Conservation (phyloP, 2,888 invertebrate genomes). For the Dexiosoma caninum region DNA sequence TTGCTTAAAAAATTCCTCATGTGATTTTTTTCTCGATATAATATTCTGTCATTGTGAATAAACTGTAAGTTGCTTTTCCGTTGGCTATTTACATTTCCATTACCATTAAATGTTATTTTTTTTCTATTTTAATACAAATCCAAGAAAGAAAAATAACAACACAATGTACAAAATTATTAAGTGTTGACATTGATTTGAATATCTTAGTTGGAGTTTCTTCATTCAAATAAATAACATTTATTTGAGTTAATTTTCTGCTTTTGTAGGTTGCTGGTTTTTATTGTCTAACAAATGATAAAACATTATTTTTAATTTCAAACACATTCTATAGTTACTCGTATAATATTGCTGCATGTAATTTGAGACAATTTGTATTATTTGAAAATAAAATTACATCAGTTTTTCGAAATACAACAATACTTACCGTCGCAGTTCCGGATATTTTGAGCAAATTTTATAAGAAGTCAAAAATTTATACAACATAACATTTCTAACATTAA, state of each 20-base stretch:
- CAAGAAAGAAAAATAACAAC: background rate
- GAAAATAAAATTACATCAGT: background rate
- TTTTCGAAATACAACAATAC: background rate
- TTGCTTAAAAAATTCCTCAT: conserved; percentile 26
- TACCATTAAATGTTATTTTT: conserved; percentile 21
- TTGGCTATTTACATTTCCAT: conserved; percentile 51
- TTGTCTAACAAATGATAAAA: conserved; percentile 15
- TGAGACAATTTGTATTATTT: conserved; percentile 5
- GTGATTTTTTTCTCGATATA: background rate
- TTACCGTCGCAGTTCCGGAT: background rate
- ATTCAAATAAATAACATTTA: conserved; percentile 29
- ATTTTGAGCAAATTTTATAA: too few species aligned
- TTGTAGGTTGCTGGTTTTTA: background rate
- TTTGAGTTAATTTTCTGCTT: conserved; percentile 9
- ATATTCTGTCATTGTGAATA: conserved; percentile 1
- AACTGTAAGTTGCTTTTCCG: conserved; percentile 27
- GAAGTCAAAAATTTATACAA: too few species aligned
- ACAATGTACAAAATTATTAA: conserved; percentile 55
- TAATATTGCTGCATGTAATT: background rate
- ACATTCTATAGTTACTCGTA: conserved; percentile 7
- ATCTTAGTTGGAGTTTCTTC: conserved; percentile 39
- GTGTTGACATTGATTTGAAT: conserved; percentile 61
- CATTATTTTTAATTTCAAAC: conserved; percentile 47
- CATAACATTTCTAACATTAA: too few species aligned
- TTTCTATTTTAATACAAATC: background rate